Conservation (phyloP, 2,888 invertebrate species). For the Trichopoda pennipes region DNA sequence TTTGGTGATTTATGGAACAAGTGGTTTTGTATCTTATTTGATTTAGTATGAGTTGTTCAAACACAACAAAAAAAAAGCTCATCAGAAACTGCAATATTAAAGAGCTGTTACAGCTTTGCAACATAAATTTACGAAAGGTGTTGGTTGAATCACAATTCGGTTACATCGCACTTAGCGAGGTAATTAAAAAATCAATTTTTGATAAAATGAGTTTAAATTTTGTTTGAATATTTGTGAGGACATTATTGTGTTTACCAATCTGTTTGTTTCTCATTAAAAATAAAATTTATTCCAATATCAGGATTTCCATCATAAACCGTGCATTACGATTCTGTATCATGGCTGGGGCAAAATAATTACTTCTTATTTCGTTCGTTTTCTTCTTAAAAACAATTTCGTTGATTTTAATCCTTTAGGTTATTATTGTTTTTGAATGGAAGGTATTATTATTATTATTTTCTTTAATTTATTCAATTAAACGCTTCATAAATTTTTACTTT, state of each 20-base stretch:
- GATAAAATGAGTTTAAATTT: constrained; percentile 57
- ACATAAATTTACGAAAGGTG: constrained; percentile 31
- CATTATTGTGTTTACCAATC: constrained; percentile 39
- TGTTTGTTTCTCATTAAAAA: constrained; percentile 60
- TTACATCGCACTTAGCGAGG: constrained; percentile 47
- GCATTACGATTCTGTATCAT: not conserved
- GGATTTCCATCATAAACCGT: not conserved
- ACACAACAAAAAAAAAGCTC: constrained; percentile 7
- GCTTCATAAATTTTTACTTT: constrained; percentile 80
- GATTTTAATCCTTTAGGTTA: constrained; percentile 63
- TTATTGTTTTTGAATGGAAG: constrained; percentile 45
- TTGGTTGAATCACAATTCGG: not conserved
- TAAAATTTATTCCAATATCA: constrained; percentile 35
- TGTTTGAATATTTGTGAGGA: constrained; percentile 36
- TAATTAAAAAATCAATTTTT: constrained; percentile 65
- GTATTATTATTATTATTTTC: constrained; percentile 76
- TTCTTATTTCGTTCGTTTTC: not conserved
- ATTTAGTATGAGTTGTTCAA: constrained; percentile 50
- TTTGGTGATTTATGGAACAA: constrained; percentile 62
- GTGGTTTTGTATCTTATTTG: constrained; percentile 58
- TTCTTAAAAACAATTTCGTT: constrained; percentile 50
- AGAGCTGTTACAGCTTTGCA: not conserved
- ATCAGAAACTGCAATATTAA: constrained; percentile 21
- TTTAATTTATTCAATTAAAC: constrained; percentile 80
- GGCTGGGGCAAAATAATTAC: constrained; percentile 14